phyloP scores from a whole-genome alignment of 2,888 invertebrate species.

The Trachelus troglodyta region DNA sequence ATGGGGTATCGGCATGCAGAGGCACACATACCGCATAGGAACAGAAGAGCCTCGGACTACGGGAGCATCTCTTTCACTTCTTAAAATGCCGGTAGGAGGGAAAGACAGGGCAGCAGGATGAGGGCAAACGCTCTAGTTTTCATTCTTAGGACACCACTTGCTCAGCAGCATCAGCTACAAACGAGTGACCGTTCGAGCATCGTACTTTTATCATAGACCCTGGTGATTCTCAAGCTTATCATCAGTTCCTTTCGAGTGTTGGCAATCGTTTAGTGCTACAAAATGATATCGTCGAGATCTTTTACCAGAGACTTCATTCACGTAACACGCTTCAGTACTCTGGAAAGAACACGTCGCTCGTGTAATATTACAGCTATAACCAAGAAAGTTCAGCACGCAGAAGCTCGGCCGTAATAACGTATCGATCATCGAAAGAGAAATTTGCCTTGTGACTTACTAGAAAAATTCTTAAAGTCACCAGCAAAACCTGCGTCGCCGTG shows the following conservation, averaged over 20 bases:
- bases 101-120: conserved; percentile 28
- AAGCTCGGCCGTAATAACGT: not conserved
- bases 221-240: not conserved
- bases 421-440: not conserved
- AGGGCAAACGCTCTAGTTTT: conserved; percentile 52
- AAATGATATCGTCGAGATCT: not conserved
- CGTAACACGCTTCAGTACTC: not conserved
- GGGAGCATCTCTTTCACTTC: conserved; percentile 52
- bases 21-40: conserved; percentile 3
- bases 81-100: conserved; percentile 40
- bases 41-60: conserved; percentile 4
- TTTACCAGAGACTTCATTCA: not conserved
- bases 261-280: not conserved
- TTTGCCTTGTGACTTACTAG: not conserved
- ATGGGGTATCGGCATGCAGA: conserved; percentile 12
- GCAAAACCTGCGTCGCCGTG: not conserved
- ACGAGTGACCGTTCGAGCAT: not conserved
- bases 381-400: not conserved
- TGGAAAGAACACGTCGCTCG: not conserved
- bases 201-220: not conserved
- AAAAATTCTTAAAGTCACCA: not conserved
- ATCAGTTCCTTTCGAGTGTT: not conserved
- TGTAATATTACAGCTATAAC: not conserved
- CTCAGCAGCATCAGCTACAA: not conserved
- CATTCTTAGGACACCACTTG: conserved; percentile 38